phyloP scores from a whole-genome alignment of 2,113 vertebrate genomes.

The Corvus cornix region DNA sequence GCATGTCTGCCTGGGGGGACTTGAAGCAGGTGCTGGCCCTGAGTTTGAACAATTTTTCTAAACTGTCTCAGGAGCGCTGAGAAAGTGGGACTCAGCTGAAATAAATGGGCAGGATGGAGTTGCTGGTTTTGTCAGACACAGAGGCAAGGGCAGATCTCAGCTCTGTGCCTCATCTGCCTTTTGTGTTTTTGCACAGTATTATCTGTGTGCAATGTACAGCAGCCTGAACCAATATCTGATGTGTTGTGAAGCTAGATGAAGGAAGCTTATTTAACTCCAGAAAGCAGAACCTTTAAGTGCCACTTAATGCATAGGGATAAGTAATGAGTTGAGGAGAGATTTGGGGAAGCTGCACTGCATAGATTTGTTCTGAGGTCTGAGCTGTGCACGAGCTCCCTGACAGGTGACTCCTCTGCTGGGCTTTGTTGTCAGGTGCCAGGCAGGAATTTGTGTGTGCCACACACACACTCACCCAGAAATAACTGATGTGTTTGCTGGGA shows the following conservation, averaged over 20 bases:
- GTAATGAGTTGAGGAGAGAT: not conserved
- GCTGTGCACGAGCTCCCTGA: accelerated
- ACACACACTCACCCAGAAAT: not conserved
- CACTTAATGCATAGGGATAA: not conserved
- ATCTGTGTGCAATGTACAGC: not conserved
- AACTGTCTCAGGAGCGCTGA: not conserved
- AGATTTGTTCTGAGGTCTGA: not conserved
- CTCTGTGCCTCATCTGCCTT: not conserved
- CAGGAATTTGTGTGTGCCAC: not conserved
- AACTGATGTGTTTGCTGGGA: not conserved
- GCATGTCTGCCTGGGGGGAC: not conserved
- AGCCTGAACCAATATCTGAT: not conserved
- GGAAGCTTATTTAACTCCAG: not conserved
- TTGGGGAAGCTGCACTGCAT: not conserved
- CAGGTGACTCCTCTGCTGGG: not conserved
- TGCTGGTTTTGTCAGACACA: not conserved
- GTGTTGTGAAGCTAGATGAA: not conserved
- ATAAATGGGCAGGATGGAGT: not conserved
- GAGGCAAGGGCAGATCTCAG: not conserved
- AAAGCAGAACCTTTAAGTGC: not conserved
- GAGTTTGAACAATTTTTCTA: not conserved
- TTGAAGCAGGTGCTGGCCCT: not conserved
- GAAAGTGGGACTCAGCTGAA: not conserved
- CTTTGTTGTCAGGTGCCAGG: not conserved
- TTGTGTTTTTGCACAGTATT: not conserved